Conservation (phyloP, 2,888 invertebrate species). For the Drosophila prostipennis region DNA sequence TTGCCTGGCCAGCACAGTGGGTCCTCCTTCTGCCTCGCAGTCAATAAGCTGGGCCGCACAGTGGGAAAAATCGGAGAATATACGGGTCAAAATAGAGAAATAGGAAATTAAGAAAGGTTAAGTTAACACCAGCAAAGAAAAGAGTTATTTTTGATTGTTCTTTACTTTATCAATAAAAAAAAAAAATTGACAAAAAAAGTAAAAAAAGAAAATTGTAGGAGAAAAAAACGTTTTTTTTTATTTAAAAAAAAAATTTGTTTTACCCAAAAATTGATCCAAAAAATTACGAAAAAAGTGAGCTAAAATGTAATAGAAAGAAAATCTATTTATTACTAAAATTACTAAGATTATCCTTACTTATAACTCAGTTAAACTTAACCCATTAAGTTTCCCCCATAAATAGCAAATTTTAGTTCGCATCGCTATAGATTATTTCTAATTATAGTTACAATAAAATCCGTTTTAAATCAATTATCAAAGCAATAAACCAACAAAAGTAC, state of each 20-base stretch:
- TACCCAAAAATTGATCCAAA: too few species aligned
- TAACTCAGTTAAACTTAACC: too few species aligned
- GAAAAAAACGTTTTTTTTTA: too few species aligned
- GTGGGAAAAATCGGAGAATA: neutral
- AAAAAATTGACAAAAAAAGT: too few species aligned
- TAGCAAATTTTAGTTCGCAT: neutral
- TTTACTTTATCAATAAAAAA: too few species aligned
- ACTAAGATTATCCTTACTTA: too few species aligned
- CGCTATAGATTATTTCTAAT: neutral
- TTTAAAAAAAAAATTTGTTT: too few species aligned
- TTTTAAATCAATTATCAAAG: slow-evolving; percentile 1
- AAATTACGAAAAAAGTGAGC: too few species aligned
- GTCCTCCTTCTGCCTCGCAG: neutral
- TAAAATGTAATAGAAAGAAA: too few species aligned
- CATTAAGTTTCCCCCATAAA: neutral
- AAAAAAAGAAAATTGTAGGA: neutral
- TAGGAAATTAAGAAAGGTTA: neutral
- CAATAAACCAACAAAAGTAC: neutral
- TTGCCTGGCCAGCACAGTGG: slow-evolving; percentile 35
- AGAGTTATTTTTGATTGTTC: too few species aligned
- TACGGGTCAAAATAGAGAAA: neutral
- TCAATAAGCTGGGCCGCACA: slow-evolving; percentile 9
- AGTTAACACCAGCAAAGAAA: too few species aligned
- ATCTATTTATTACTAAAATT: too few species aligned
- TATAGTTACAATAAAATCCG: neutral